Base-by-base conservation (phyloP, 2,113 vertebrate genomes). In the Carollia perspicillata region DNA sequence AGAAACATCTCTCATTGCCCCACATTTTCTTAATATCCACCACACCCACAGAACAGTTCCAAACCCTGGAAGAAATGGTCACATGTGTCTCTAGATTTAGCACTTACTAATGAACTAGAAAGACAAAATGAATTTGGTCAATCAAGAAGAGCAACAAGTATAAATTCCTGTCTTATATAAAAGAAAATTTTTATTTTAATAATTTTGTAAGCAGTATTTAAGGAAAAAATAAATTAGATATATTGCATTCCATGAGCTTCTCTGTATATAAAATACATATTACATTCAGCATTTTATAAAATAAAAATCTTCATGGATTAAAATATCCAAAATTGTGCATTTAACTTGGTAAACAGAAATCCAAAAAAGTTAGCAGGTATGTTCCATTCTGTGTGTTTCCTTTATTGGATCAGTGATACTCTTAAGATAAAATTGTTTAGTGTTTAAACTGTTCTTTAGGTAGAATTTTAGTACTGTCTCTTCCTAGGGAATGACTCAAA, bases 251-350 rank as follows among this genome's bases (percentile, higher is more conserved):
- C 51, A 66, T 53, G 37, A 87, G 30, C 11, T 92, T 93, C n/a
- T 77, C 42, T 83, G 6, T 84, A 63, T 18, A 93, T 22, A 53
- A 94, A 94, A 94, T 90, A 71, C 2, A 55, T 84, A 58, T 72
- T 93, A 89, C 81, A 93, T 83, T 83, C 90, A 85, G 42, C 5
- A 95, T 87, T 47, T 63, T 96, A 75, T 80, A 87, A 95, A 86
- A 86, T 84, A 3, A 84, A 96, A 89, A 87, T 92, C 33, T 75
- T 66, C 28, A 77, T 55, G 13, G 28, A 74, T 89, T 85, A 71
- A 92, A 84, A 96, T 90, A 75, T 58, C 79, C 33, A 87, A 10
- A 30, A 84, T 84, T 93, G 40, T 44, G 17, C 69, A 51, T 92
- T 83, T 95, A 88, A 44, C 79, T 51, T 87, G 49, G 23, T 33